Percentiles rank a stretch among this genome's conserved stretches.
These are phyloP conservation scores for Peromyscus maniculatus DNA, from an alignment of 2,113 vertebrate genomes.

Conservation along the genomic window DNA sequence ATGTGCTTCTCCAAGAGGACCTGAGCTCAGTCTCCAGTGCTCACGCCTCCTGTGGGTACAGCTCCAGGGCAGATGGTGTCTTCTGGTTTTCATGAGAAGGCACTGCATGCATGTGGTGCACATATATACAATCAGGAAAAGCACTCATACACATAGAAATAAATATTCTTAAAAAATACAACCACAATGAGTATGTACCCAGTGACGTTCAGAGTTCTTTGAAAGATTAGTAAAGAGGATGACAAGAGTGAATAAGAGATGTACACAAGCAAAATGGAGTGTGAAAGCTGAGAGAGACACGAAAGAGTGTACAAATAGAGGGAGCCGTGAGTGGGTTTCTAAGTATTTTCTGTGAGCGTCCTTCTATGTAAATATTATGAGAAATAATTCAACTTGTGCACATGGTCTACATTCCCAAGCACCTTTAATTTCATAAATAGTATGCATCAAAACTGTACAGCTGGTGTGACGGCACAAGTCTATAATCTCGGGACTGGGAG, in stretches of 20 bases:
- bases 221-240: not conserved
- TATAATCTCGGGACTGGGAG: not conserved
- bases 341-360: slow-evolving; percentile 36
- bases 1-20: not conserved
- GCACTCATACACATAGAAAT: not conserved
- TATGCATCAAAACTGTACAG: not conserved
- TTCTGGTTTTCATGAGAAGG: not conserved
- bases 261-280: not conserved
- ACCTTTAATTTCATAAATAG: slow-evolving; percentile 26
- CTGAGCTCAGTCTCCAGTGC: not conserved
- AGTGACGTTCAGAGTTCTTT: not conserved
- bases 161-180: not conserved
- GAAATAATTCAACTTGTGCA: not conserved
- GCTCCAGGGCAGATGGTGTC: not conserved
- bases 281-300: not conserved
- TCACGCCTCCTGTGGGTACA: not conserved
- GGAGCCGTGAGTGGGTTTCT: not conserved
- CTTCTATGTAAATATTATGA: not conserved
- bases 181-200: not conserved
- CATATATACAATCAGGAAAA: not conserved
- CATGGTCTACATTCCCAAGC: slow-evolving; percentile 12
- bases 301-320: not conserved
- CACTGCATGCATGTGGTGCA: not conserved
- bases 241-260: not conserved
- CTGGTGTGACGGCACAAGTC: too few relatives aligned